These are phyloP conservation scores for Hermaeophaga mercurialis DNA, from an alignment of 2,888 invertebrate species.

Conservation along the genomic window DNA sequence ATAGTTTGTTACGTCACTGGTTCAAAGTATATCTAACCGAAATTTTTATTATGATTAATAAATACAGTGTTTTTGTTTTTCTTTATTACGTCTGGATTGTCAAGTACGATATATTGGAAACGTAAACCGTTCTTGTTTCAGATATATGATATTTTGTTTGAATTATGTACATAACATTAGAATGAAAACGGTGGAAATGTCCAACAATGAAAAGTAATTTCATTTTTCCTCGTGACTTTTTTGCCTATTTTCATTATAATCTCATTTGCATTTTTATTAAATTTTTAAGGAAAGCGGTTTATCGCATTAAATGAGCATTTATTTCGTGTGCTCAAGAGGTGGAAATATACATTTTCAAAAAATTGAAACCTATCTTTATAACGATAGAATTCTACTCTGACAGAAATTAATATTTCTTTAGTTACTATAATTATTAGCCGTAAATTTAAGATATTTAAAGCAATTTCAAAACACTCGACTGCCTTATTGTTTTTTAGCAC, in stretches of 20 bases:
- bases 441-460: too few relatives aligned
- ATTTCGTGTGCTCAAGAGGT: not conserved
- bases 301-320: slow-evolving; percentile 6
- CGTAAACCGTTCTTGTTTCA: not conserved
- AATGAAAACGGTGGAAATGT: slow-evolving; percentile 10
- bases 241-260: slow-evolving; percentile 11
- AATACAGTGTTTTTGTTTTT: not conserved
- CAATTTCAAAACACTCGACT: too few relatives aligned
- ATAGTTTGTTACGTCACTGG: too few relatives aligned
- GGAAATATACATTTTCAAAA: too few relatives aligned
- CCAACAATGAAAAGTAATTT: slow-evolving; percentile 9
- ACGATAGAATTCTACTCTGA: too few relatives aligned
- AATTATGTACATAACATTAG: slow-evolving; percentile 1
- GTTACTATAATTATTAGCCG: too few relatives aligned
- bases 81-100: not conserved
- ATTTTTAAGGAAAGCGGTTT: slow-evolving; percentile 15
- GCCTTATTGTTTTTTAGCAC: too few relatives aligned
- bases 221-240: slow-evolving; percentile 10
- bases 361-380: too few relatives aligned
- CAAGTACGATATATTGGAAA: not conserved
- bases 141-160: slow-evolving; percentile 6
- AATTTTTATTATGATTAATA: too few relatives aligned
- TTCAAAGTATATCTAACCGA: too few relatives aligned
- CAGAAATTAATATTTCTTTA: too few relatives aligned
- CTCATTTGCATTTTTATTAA: slow-evolving; percentile 21